These are phyloP conservation scores for Conops quadrifasciatus DNA, from an alignment of 2,888 invertebrate species.

Conservation along the genomic window DNA sequence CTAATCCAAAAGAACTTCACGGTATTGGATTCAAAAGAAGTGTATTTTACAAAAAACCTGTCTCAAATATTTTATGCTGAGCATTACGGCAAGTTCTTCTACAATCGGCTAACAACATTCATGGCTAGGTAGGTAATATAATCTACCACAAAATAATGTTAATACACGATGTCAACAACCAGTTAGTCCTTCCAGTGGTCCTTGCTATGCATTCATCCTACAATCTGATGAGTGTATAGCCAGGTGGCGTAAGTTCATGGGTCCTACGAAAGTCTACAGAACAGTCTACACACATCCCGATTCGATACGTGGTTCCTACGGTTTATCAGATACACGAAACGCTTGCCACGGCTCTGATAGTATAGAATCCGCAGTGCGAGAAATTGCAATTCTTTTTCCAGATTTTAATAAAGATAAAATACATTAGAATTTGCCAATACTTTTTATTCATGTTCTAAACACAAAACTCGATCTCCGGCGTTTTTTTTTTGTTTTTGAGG, in stretches of 20 bases:
- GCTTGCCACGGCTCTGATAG: conserved; percentile 93
- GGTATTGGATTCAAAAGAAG: conserved; percentile 75
- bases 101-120: conserved; percentile 80
- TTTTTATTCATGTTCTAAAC: not conserved
- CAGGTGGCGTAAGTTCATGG: conserved; percentile 85
- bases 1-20: conserved; percentile 77
- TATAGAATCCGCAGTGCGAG: conserved; percentile 74
- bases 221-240: conserved; percentile 78
- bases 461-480: too few species aligned
- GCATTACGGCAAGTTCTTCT: conserved; percentile 85
- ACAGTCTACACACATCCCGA: conserved; percentile 81
- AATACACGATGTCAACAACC: not conserved
- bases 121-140: conserved; percentile 75
- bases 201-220: conserved; percentile 81
- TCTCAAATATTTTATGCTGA: conserved; percentile 84
- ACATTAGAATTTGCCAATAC: not conserved
- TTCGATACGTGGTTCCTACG: conserved; percentile 83
- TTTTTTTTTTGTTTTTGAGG: too few species aligned
- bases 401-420: conserved; percentile 68
- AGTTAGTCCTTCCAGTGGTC: conserved; percentile 71
- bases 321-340: conserved; percentile 93
- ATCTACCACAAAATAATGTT: not conserved
- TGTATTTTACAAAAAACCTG: conserved; percentile 70
- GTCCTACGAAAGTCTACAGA: conserved; percentile 88
- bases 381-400: conserved; percentile 86